Percentiles rank a stretch among this genome's conserved stretches.
These are phyloP conservation scores for Taeniopygia guttata DNA, from an alignment of 2,797 vertebrate genomes.

Conservation along the genomic window DNA sequence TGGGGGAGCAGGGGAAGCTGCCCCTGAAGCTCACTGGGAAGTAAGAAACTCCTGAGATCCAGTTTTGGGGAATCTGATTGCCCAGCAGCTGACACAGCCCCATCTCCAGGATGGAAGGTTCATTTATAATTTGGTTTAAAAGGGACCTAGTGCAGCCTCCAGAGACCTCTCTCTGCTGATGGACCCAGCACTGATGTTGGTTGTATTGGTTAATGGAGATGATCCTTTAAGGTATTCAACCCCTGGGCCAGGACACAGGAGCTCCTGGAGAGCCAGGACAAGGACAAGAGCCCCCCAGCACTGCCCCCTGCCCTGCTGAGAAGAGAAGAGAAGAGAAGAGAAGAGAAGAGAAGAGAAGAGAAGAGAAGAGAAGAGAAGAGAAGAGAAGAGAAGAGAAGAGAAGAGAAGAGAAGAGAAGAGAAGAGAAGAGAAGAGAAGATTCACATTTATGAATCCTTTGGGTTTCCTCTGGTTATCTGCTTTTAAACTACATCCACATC, in stretches of 20 bases:
- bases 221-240: not conserved
- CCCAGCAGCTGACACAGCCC: no score
- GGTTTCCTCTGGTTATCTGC: not conserved
- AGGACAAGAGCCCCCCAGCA: not conserved
- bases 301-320: not conserved
- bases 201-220: no score
- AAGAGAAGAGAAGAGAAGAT: not conserved
- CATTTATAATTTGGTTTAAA: no score
- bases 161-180: no score
- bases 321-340: no score
- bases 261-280: not conserved
- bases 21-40: accelerated
- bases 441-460: not conserved
- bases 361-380: accelerated
- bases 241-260: not conserved
- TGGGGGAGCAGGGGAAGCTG: not conserved
- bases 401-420: no score
- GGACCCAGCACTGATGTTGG: no score
- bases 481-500: not conserved
- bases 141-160: no score
- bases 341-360: accelerated
- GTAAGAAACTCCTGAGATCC: not conserved
- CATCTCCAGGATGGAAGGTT: no score
- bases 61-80: not conserved
- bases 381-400: accelerated